Percentiles rank a stretch among this genome's conserved stretches.
Conservation (phyloP, 2,113 vertebrate genomes). For the Tupaia tana region DNA sequence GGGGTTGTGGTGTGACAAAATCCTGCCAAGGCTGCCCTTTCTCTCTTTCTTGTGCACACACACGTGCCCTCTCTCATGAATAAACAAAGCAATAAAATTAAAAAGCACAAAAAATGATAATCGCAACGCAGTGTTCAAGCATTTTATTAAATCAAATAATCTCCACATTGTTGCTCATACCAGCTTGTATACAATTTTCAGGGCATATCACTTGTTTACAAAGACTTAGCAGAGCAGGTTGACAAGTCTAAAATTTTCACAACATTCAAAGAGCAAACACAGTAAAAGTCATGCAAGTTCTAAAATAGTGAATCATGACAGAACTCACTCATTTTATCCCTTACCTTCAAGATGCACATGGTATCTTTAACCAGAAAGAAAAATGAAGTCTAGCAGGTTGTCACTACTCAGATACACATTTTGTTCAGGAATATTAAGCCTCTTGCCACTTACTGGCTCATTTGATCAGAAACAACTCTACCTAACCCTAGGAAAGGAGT, state of each 20-base stretch:
- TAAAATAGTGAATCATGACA: slow-evolving; percentile 38
- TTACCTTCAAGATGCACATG: slow-evolving; percentile 33
- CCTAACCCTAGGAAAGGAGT: not conserved
- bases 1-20: too few species aligned
- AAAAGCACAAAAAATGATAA: not conserved
- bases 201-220: slow-evolving; percentile 55
- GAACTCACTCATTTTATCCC: not conserved
- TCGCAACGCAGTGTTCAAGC: slow-evolving; percentile 59
- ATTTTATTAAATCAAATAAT: slow-evolving; percentile 83
- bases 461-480: slow-evolving; percentile 12
- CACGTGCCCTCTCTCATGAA: too few species aligned
- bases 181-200: slow-evolving; percentile 30
- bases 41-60: too few species aligned
- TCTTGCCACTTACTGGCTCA: not conserved
- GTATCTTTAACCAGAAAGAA: slow-evolving; percentile 5
- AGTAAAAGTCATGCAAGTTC: slow-evolving; percentile 61
- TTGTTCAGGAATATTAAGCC: slow-evolving; percentile 5
- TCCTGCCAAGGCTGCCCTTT: too few species aligned
- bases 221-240: not conserved
- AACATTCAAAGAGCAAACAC: slow-evolving; percentile 62
- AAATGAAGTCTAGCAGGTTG: not conserved
- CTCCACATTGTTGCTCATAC: slow-evolving; percentile 53
- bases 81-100: too few species aligned
- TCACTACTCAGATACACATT: slow-evolving; percentile 1
- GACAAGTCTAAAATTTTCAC: slow-evolving; percentile 36